Percentiles rank a stretch among this genome's conserved stretches.
These are phyloP conservation scores for Mus musculus DNA, from an alignment of 2,113 vertebrate species.

Conservation along the genomic window DNA sequence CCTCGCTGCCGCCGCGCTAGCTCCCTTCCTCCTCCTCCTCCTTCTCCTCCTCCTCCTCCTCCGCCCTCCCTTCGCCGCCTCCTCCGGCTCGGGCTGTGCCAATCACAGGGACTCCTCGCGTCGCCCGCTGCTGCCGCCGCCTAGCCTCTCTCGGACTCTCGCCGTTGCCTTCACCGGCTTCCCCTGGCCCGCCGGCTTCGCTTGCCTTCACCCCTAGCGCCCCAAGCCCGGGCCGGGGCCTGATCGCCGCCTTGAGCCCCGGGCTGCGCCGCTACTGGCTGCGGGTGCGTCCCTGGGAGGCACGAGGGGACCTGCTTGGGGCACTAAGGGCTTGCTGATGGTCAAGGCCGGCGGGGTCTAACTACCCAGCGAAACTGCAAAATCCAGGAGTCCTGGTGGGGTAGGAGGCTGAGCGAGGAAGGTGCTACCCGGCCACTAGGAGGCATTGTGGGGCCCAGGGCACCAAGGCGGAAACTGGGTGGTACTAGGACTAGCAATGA, in stretches of 20 bases:
- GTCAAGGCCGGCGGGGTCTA: background rate
- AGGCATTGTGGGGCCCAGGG: slow-evolving; percentile 62
- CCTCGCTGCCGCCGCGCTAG: slow-evolving; percentile 50
- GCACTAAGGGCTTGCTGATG: background rate
- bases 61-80: slow-evolving; percentile 74
- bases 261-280: background rate
- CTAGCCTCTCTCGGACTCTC: slow-evolving; percentile 66
- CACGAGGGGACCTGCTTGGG: background rate
- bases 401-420: background rate
- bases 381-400: background rate
- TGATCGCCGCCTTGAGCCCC: background rate
- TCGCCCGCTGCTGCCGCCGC: slow-evolving; percentile 80
- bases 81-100: slow-evolving; percentile 79
- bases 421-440: slow-evolving; percentile 59
- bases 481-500: background rate
- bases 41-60: slow-evolving; percentile 48
- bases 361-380: background rate
- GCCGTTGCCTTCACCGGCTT: slow-evolving; percentile 69
- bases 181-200: background rate
- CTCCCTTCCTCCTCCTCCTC: slow-evolving; percentile 53
- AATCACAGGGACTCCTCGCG: slow-evolving; percentile 77
- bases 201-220: slow-evolving; percentile 10
- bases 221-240: background rate
- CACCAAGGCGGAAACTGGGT: background rate
- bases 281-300: background rate